Conservation (phyloP, 92 coral and sea anemone genomes). For the Porites rus region DNA sequence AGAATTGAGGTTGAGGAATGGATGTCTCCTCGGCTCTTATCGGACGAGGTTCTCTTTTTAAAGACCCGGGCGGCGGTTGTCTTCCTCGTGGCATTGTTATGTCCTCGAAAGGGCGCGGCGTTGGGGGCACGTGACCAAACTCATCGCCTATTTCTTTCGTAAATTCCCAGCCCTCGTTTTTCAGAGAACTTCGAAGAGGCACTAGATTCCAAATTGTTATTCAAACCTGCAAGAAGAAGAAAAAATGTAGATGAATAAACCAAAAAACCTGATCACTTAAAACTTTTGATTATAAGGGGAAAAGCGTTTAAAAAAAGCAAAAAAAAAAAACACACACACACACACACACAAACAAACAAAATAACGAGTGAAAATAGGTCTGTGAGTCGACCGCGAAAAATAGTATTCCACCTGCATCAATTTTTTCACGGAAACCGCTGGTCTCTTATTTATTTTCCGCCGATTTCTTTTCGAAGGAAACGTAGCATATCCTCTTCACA, state of each 20-base stretch:
- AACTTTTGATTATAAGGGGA: too few species aligned
- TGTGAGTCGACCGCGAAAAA: too few species aligned
- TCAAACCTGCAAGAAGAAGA: slow-evolving; percentile 70
- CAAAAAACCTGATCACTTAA: neutral
- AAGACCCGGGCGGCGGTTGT: slow-evolving; percentile 40
- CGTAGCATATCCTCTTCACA: too few species aligned
- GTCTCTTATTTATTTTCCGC: too few species aligned
- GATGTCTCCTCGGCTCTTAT: slow-evolving; percentile 78
- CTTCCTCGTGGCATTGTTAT: slow-evolving; percentile 91
- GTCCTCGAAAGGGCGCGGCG: slow-evolving; percentile 94
- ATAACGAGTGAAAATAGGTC: too few species aligned
- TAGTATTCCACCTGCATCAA: too few species aligned
- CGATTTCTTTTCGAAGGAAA: too few species aligned
- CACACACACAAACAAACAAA: too few species aligned
- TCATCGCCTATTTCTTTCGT: slow-evolving; percentile 91
- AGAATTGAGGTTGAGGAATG: slow-evolving; percentile 67
- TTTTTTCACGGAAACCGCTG: too few species aligned
- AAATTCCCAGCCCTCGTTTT: slow-evolving; percentile 97
- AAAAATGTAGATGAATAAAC: neutral
- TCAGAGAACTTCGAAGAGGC: slow-evolving; percentile 79
- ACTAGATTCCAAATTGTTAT: slow-evolving; percentile 93
- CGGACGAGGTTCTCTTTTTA: slow-evolving; percentile 50
- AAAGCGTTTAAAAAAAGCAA: too few species aligned
- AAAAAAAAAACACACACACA: too few species aligned
- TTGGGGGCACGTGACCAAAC: slow-evolving; percentile 87